These are phyloP conservation scores for Prochilodus magdalenae DNA, from an alignment of 2,113 vertebrate species.

Conservation along the genomic window DNA sequence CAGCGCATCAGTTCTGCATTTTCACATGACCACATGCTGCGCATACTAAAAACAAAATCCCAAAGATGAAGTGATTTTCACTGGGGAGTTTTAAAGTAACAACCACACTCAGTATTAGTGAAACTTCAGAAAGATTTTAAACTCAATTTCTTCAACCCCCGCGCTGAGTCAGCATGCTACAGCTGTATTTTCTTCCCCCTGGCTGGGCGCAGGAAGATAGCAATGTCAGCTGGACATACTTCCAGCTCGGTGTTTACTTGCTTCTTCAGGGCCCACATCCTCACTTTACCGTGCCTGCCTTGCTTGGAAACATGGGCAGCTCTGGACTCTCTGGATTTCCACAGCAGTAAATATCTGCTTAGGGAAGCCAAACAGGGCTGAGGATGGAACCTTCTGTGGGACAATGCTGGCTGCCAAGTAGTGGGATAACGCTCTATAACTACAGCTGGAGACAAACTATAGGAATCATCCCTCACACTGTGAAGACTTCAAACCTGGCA, in stretches of 20 bases:
- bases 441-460: conserved; percentile 55
- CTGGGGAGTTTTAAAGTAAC: too few species aligned
- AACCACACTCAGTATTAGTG: background rate
- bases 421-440: conserved; percentile 42
- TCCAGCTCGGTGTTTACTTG: conserved; percentile 38
- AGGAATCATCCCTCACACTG: conserved; percentile 57
- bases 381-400: conserved; percentile 68
- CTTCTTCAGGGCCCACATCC: conserved; percentile 54
- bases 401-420: conserved; percentile 64
- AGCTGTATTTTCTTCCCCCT: background rate
- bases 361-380: conserved; percentile 52
- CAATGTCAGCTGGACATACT: conserved; percentile 1
- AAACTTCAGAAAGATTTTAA: conserved; percentile 1
- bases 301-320: conserved; percentile 50
- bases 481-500: background rate
- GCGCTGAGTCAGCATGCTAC: background rate
- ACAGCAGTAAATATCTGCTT: conserved; percentile 74
- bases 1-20: background rate
- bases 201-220: background rate
- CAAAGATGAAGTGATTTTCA: too few species aligned
- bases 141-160: background rate
- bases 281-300: background rate
- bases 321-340: conserved; percentile 59
- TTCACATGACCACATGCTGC: too few species aligned
- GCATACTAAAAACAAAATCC: too few species aligned